phyloP scores from a whole-genome alignment of 2,888 invertebrate species.

The Steromphala cineraria region DNA sequence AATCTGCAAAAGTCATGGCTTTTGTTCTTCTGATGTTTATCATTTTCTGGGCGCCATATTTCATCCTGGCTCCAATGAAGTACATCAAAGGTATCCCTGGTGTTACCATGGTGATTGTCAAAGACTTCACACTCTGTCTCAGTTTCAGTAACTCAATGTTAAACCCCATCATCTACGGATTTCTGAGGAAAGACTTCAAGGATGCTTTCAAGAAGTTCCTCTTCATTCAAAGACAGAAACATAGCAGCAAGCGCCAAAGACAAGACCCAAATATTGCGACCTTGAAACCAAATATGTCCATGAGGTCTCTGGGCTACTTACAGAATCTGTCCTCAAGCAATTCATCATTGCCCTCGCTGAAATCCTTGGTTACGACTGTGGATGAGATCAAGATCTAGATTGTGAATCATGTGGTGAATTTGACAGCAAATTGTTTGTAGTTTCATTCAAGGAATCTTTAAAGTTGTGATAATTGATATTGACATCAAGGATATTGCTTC shows the following conservation, averaged over 20 bases:
- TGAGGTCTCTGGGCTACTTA: not conserved
- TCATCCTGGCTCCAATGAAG: constrained; percentile 41
- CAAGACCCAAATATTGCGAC: not conserved
- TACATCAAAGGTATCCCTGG: constrained; percentile 28
- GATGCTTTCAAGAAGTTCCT: constrained; percentile 31
- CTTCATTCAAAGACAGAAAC: not conserved
- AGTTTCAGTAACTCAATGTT: constrained; percentile 40
- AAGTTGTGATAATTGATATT: too few relatives aligned
- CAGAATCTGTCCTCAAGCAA: not conserved
- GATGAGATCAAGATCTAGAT: too few relatives aligned
- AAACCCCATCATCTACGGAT: constrained; percentile 38
- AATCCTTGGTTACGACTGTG: too few relatives aligned
- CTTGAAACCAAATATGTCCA: not conserved
- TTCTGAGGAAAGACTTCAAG: constrained; percentile 42
- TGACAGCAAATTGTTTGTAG: too few relatives aligned
- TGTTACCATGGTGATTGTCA: constrained; percentile 38
- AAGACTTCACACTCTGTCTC: constrained; percentile 38
- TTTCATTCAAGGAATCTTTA: too few relatives aligned
- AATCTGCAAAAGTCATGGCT: constrained; percentile 39
- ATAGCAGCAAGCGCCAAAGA: not conserved
- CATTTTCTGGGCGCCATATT: constrained; percentile 52
- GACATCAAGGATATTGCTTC: too few relatives aligned
- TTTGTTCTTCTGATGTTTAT: constrained; percentile 46
- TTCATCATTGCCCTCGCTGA: not conserved
- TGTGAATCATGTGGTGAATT: too few relatives aligned